Conservation (phyloP, 2,888 invertebrate species). For the Elmis aenea region DNA sequence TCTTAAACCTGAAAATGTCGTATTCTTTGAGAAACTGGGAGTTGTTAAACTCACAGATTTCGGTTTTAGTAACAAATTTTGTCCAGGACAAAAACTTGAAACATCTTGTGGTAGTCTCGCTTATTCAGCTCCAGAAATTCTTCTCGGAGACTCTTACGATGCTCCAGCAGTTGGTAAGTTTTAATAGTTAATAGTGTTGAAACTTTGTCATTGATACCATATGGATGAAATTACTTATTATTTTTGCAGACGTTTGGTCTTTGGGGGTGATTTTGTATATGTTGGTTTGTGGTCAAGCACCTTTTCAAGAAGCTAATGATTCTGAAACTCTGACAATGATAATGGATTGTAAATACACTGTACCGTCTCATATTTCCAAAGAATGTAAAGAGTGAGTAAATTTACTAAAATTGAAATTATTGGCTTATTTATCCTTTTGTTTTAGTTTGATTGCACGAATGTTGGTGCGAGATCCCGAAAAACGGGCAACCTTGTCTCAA, state of each 20-base stretch:
- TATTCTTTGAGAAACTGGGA: slow-evolving; percentile 95
- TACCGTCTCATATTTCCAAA: slow-evolving; percentile 81
- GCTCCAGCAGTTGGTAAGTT: slow-evolving; percentile 91
- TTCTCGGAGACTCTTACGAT: slow-evolving; percentile 97
- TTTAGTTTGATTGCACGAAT: slow-evolving; percentile 82
- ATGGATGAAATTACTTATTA: neutral
- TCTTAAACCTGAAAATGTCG: slow-evolving; percentile 98
- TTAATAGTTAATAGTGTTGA: neutral
- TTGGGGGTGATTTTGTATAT: slow-evolving; percentile 97
- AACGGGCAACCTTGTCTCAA: slow-evolving; percentile 81
- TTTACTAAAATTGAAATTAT: no score
- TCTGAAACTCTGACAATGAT: slow-evolving; percentile 99
- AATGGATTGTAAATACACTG: slow-evolving; percentile 97
- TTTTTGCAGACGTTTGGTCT: slow-evolving; percentile 87
- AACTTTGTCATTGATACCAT: neutral
- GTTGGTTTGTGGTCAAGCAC: slow-evolving; percentile 95
- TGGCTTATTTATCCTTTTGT: slow-evolving; percentile 16
- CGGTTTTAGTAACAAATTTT: slow-evolving; percentile 93
- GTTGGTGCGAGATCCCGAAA: slow-evolving; percentile 90
- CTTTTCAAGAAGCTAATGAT: slow-evolving; percentile 99
- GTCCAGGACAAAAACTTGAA: slow-evolving; percentile 93
- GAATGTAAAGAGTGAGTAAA: slow-evolving; percentile 70
- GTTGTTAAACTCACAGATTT: slow-evolving; percentile 98
- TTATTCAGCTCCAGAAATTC: slow-evolving; percentile 98
- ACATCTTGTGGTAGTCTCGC: slow-evolving; percentile 98